These are phyloP conservation scores for Gobius niger DNA, from an alignment of 2,113 vertebrate genomes.

Conservation along the genomic window DNA sequence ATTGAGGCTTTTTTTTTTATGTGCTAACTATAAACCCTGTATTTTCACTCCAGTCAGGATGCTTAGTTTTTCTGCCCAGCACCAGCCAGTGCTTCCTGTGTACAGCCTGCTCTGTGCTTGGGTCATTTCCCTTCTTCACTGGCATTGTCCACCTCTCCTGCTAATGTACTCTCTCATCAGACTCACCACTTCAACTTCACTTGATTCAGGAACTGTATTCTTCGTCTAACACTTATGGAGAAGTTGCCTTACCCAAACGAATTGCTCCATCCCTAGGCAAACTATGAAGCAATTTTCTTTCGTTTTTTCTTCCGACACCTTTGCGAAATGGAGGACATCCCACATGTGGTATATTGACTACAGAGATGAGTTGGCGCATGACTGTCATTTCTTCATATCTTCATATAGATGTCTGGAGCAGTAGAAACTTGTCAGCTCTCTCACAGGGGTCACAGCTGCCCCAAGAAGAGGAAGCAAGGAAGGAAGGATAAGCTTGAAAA, in stretches of 20 bases:
- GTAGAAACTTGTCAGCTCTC: background rate
- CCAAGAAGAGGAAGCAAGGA: slow-evolving; percentile 7
- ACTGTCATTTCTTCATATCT: background rate
- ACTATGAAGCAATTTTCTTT: slow-evolving; percentile 11
- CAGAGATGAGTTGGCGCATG: slow-evolving; percentile 13
- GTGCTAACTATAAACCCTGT: background rate
- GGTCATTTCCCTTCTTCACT: slow-evolving; percentile 38
- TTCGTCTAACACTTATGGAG: slow-evolving; percentile 15
- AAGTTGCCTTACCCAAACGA: slow-evolving; percentile 36
- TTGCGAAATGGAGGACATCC: slow-evolving; percentile 51
- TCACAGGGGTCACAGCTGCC: background rate
- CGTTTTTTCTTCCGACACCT: slow-evolving; percentile 27
- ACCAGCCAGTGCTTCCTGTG: slow-evolving; percentile 63
- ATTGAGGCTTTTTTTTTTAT: background rate
- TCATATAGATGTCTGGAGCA: background rate
- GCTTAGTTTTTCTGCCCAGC: slow-evolving; percentile 38
- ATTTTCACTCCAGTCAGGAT: slow-evolving; percentile 16
- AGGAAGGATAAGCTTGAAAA: slow-evolving; percentile 39
- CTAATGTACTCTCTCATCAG: slow-evolving; percentile 4
- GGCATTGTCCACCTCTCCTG: slow-evolving; percentile 44
- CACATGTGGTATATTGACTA: slow-evolving; percentile 5
- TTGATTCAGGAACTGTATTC: background rate
- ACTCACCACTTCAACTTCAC: slow-evolving; percentile 9
- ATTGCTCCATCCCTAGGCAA: slow-evolving; percentile 14
- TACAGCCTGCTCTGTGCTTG: background rate